phyloP scores from a whole-genome alignment of 2,113 vertebrate genomes.

The Falcunculus frontatus region DNA sequence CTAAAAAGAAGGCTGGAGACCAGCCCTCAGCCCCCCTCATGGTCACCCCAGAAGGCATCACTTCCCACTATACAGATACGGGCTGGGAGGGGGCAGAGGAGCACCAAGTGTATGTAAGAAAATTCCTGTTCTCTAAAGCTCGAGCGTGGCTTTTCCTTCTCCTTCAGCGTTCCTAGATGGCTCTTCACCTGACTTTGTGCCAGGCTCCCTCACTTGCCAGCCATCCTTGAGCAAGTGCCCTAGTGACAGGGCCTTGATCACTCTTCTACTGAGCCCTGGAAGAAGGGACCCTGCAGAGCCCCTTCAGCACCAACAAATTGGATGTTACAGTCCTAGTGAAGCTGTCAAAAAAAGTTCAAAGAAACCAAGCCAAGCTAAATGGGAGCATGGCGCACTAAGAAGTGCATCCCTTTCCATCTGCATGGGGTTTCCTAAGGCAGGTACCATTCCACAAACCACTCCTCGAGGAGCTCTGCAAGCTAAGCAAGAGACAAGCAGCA shows the following conservation, averaged over 20 bases:
- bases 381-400: not conserved
- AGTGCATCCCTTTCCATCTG: not conserved
- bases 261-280: not conserved
- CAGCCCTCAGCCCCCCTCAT: rapidly evolving
- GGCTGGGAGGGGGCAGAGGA: not conserved
- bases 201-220: not conserved
- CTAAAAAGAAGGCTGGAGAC: not conserved
- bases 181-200: not conserved
- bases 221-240: not conserved
- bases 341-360: not conserved
- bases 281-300: not conserved
- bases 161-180: not conserved
- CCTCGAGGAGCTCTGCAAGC: rapidly evolving
- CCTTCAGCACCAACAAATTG: not conserved
- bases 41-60: not conserved
- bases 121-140: not conserved
- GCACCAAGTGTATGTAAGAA: not conserved
- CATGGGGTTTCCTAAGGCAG: not conserved
- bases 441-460: not conserved
- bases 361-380: not conserved
- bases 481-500: not conserved
- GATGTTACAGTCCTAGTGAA: not conserved
- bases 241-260: not conserved
- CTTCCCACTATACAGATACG: rapidly evolving
- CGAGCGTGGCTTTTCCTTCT: not conserved